A percentile compares a stretch with the other conserved stretches of the same genome.
phyloP scores from a whole-genome alignment of 2,888 invertebrate genomes.

The Pocota personata region DNA sequence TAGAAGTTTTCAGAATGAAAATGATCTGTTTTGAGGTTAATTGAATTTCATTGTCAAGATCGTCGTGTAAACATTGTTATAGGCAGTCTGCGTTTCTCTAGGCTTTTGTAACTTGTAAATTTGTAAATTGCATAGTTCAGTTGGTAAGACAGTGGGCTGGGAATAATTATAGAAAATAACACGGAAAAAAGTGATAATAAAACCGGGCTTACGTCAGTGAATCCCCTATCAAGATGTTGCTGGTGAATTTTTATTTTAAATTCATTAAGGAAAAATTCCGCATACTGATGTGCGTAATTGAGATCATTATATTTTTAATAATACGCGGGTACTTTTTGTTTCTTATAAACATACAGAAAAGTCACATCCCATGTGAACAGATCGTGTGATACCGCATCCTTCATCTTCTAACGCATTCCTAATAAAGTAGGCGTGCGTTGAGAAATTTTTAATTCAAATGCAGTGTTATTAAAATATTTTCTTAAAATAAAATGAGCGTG shows the following conservation, averaged over 20 bases:
- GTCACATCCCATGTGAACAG: too few species aligned
- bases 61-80: not conserved
- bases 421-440: too few species aligned
- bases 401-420: too few species aligned
- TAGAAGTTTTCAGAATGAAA: not conserved
- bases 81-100: not conserved
- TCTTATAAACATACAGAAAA: not conserved
- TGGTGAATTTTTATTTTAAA: not conserved
- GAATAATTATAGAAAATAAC: not conserved
- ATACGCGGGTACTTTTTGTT: not conserved
- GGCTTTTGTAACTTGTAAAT: not conserved
- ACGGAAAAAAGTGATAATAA: not conserved
- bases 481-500: too few species aligned
- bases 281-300: not conserved
- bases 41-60: not conserved
- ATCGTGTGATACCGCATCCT: too few species aligned
- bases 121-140: not conserved
- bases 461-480: too few species aligned
- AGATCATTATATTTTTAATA: not conserved
- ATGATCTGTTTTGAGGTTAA: not conserved
- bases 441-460: too few species aligned
- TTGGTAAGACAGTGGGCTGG: not conserved
- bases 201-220: not conserved
- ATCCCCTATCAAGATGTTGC: not conserved
- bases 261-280: not conserved